A percentile compares a stretch with the other conserved stretches of the same genome.
Evolutionary conservation across 2,888 invertebrate genomes (phyloP).

Genomic region (Nymphalis urticae): DNA sequence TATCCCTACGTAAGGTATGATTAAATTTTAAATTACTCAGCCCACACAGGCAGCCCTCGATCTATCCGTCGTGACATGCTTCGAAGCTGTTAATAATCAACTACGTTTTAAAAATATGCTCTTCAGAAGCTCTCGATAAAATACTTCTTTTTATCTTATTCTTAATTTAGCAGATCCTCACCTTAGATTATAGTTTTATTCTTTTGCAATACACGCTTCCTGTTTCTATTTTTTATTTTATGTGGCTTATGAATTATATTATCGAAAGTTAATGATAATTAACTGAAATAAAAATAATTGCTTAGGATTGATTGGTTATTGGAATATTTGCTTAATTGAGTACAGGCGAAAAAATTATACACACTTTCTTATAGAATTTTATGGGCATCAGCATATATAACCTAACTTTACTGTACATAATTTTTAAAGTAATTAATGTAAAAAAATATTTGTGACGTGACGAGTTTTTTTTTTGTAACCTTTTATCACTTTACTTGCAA

Average conservation of each 20-base stretch:
- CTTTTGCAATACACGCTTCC: not conserved
- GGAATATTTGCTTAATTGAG: too few relatives aligned
- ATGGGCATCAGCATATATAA: too few relatives aligned
- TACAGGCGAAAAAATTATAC: too few relatives aligned
- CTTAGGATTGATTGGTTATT: too few relatives aligned
- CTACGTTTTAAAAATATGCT: conserved; percentile 44
- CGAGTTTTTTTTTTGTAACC: too few relatives aligned
- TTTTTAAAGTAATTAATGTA: too few relatives aligned
- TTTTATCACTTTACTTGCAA: too few relatives aligned
- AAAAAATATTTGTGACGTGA: too few relatives aligned
- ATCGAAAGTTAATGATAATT: too few relatives aligned
- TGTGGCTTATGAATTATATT: not conserved
- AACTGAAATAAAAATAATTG: too few relatives aligned
- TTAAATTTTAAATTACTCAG: conserved; percentile 65
- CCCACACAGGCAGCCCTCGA: conserved; percentile 57
- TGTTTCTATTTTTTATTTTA: not conserved
- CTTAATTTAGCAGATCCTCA: conserved; percentile 19
- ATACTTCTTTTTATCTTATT: conserved; percentile 26
- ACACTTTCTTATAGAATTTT: too few relatives aligned
- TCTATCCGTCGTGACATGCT: conserved; percentile 54
- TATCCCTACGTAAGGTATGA: conserved; percentile 53
- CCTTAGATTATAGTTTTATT: conserved; percentile 1
- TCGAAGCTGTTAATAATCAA: conserved; percentile 50
- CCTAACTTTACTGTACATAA: too few relatives aligned
- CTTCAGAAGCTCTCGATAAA: conserved; percentile 28